Evolutionary conservation across 2,113 vertebrate genomes (phyloP), one percentile per base, ranked within the genome.

Genomic region (Callopanchax toddi): DNA sequence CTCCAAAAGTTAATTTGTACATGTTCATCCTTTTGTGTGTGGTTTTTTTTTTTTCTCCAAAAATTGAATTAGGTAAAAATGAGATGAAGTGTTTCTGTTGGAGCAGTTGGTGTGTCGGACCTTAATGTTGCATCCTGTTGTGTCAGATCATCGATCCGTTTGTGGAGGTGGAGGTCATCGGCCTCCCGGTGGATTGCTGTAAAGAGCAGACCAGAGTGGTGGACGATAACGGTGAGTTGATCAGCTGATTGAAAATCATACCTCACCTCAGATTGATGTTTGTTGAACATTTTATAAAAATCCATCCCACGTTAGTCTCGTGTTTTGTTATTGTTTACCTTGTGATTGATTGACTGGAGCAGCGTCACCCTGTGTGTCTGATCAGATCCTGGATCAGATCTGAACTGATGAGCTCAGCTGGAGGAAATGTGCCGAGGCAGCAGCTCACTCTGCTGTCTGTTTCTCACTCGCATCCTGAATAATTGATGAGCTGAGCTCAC

Each of bases 111-210:
- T 13, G 8, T 2, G 16, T 15, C 5, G 20, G 6, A 13, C 16
- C 6, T 48, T 32, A 29, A 66, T 6, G 3, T 11, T 60, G 29
- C 44, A 10, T 11, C 1, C 17, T 2, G 0, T 68, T 6, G 52
- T 10, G 65, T 64, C 88, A 99, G 97, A 99, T 99, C 76, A 99
- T 99, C 15, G 97, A 99, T 80, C 97, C 97, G 0, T 99, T 99
- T 17, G 97, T 99, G 88, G 97, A 99, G 90, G 97, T 99, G 76
- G 97, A 99, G 89, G 81, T 99, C 67, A 97, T 99, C 2, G 97
- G 97, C 34, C 90, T 98, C 22, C 94, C 96, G 0, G 92, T 95
- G 37, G 97, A 99, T 85, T 99, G 97, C 87, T 93, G 88, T 89
- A 99, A 97, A 86, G 95, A 96, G 75, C 97, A 98, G 91, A 99